Base-by-base conservation (phyloP, 2,888 invertebrate genomes). In the Neuroscelio doddi region DNA sequence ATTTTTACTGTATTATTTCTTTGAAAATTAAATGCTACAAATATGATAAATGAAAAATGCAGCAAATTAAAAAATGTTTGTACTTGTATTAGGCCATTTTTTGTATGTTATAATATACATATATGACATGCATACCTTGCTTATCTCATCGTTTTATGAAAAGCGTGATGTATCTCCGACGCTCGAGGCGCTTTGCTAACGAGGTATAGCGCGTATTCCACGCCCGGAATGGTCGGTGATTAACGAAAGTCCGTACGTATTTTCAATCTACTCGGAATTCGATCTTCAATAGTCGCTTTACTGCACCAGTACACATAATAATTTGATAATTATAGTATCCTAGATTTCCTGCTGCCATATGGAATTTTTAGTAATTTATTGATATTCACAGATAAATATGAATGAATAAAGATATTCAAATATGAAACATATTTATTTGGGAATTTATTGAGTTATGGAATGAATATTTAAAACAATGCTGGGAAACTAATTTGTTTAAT, bases 121-220 rank as follows among this genome's bases (percentile, higher is more conserved):
- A 26, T 24, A 29, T 51, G 46, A 51, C 39, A 29, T 12, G 56
- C 55, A 51, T 47, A 47, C 34, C 50, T 51, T 42, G 50, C 36
- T 14, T 55, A 47, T 26, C 51, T 42, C 44, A 56, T 61, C 56
- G 46, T 64, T 61, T 57, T 57, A 26, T 53, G 61, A 57, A 64
- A 64, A 61, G 64, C 64, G 68, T 56, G 53, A 64, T 62, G 58
- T 64, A 64, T 68, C 62, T 53, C 62, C 51, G 62, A 55, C 52
- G 64, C 74, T 67, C 64, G 57, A 64, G 70, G 70, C 73, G 68
- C 71, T 71, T 66, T 68, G 76, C 74, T 79, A 78, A 80, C 78
- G 76, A 79, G 75, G 72, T 74, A 73, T 70, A 76, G 76, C 67
- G 72, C 61, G 53, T 52, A 57, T 62, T 51, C 53, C 30, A 56